Conservation (phyloP, 2,113 vertebrate species). For the Ariopsis seemanni region DNA sequence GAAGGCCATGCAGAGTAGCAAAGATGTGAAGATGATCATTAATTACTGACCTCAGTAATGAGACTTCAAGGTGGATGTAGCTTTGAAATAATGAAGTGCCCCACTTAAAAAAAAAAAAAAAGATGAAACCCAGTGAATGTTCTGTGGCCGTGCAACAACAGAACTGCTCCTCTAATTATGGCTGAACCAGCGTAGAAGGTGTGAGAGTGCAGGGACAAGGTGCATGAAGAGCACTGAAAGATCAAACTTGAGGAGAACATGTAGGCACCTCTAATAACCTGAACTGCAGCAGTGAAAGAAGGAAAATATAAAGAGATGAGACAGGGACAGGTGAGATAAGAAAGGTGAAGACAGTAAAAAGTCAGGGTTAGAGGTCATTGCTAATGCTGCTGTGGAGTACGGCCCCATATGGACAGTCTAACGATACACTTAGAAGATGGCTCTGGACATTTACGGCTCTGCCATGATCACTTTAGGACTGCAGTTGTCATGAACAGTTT, state of each 20-base stretch:
- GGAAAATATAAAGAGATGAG: neutral
- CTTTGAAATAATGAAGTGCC: slow-evolving; percentile 42
- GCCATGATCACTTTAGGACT: too few relatives aligned
- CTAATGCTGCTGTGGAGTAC: too few relatives aligned
- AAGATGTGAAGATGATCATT: slow-evolving; percentile 29
- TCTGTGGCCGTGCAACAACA: slow-evolving; percentile 11
- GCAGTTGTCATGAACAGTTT: too few relatives aligned
- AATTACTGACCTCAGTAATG: slow-evolving; percentile 38
- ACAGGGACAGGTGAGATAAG: slow-evolving; percentile 1
- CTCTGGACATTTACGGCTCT: too few relatives aligned
- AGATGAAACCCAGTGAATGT: slow-evolving; percentile 28
- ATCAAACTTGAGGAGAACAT: slow-evolving; percentile 7
- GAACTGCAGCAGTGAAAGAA: slow-evolving; percentile 51
- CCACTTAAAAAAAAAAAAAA: slow-evolving; percentile 7
- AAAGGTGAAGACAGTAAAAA: slow-evolving; percentile 45
- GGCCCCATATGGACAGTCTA: too few relatives aligned
- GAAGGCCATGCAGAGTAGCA: neutral
- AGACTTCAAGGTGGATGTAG: slow-evolving; percentile 32
- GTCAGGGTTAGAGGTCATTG: neutral
- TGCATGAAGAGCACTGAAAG: neutral
- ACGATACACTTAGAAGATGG: too few relatives aligned
- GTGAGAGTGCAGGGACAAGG: neutral
- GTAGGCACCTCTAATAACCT: slow-evolving; percentile 62
- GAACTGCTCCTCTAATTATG: slow-evolving; percentile 30
- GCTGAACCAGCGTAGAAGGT: slow-evolving; percentile 26